Evolutionary conservation across 1,140 invertebrate genomes (phyloP), one percentile per base, ranked within the genome.

Genomic region (Drosophila grimshawi): DNA sequence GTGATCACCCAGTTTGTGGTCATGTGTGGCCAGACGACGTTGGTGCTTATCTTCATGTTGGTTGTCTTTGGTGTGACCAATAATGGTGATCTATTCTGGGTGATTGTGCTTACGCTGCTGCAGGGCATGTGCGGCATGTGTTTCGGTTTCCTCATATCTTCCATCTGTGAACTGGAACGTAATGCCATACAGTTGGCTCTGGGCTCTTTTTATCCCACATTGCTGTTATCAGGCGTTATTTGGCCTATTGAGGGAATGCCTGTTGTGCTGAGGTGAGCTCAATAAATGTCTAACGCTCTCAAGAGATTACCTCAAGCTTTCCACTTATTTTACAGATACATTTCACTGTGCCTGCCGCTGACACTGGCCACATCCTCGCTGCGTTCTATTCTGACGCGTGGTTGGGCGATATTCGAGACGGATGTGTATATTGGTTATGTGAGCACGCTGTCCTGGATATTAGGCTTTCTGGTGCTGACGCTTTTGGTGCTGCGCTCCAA

Each of bases 51-150:
- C 46, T 97, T 98, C 92, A 98, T 98, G 95, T 96, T 98, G 76
- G 93, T 97, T 0, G 96, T 98, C 0, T 98, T 98, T 80, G 95
- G 96, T 2, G 96, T 98, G 3, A 96, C 97, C 82, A 96, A 96
- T 83, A 95, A 96, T 72, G 98, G 97, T 3, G 96, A 97, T 39
- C 95, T 98, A 35, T 93, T 95, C 30, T 96, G 96, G 93, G 97
- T 98, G 2, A 94, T 98, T 60, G 93, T 97, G 39, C 91, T 99
- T 5, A 97, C 97, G 0, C 95, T 99, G 66, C 93, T 97, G 63
- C 96, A 97, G 92, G 98, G 97, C 62, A 94, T 98, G 6, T 98
- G 97, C 91, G 98, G 98, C 80, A 99, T 99, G 98, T 97, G 96
- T 86, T 98, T 98, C 92, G 96, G 96, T 55, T 96, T 99, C 92